Conservation (phyloP, 2,113 vertebrate genomes). For the Lampris megalopsis region DNA sequence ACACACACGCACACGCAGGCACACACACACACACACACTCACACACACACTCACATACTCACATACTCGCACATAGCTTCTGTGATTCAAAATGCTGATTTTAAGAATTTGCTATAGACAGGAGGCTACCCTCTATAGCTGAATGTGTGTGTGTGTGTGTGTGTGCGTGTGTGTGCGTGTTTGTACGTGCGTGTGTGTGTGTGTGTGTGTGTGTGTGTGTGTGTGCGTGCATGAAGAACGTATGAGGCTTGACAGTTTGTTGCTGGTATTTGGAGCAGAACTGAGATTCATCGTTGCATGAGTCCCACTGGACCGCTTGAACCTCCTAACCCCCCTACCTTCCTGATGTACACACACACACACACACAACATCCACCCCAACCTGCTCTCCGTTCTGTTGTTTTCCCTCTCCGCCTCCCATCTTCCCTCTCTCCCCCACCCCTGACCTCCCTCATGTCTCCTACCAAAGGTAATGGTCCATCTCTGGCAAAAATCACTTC, state of each 20-base stretch:
- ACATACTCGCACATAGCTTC: conserved; percentile 15
- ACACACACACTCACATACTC: conserved; percentile 7
- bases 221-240: not conserved
- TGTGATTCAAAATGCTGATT: conserved; percentile 40
- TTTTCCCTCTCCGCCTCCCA: not conserved
- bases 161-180: not conserved
- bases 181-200: not conserved
- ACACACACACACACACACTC: conserved; percentile 13
- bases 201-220: conserved; percentile 1
- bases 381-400: conserved; percentile 19
- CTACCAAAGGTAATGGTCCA: no score
- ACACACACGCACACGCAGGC: conserved; percentile 1
- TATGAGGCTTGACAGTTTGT: conserved; percentile 52
- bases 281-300: conserved; percentile 6
- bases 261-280: conserved; percentile 55
- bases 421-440: not conserved
- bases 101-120: conserved; percentile 53
- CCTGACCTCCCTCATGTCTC: no score
- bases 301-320: conserved; percentile 20
- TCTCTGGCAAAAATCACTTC: no score
- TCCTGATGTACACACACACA: conserved; percentile 9
- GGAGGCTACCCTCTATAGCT: conserved; percentile 34
- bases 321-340: not conserved
- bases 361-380: conserved; percentile 13
- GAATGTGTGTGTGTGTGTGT: conserved; percentile 24